Conservation (phyloP, 2,888 invertebrate genomes). For the Drosophila crucigera region DNA sequence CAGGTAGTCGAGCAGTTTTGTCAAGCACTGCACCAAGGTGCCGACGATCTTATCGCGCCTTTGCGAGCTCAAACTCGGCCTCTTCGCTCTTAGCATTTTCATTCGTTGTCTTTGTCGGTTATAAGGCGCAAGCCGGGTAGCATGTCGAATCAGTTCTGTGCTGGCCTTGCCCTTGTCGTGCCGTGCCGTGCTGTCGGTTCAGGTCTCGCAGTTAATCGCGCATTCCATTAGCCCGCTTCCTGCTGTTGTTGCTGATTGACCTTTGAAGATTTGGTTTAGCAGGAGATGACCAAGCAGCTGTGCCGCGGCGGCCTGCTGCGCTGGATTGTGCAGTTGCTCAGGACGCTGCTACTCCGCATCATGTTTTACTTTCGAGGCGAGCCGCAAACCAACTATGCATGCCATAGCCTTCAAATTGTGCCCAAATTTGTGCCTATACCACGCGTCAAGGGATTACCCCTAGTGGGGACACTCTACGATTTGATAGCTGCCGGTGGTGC, state of each 20-base stretch:
- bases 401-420: slow-evolving; percentile 61
- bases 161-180: slow-evolving; percentile 70
- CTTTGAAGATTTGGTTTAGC: slow-evolving; percentile 11
- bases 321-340: slow-evolving; percentile 65
- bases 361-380: slow-evolving; percentile 43
- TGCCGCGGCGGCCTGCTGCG: slow-evolving; percentile 47
- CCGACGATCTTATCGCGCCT: slow-evolving; percentile 50
- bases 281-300: slow-evolving; percentile 54
- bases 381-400: slow-evolving; percentile 15
- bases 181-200: slow-evolving; percentile 29
- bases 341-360: slow-evolving; percentile 53
- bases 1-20: slow-evolving; percentile 57
- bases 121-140: slow-evolving; percentile 62
- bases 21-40: slow-evolving; percentile 50
- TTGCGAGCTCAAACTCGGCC: slow-evolving; percentile 27
- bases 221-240: slow-evolving; percentile 10
- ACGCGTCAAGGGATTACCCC: slow-evolving; percentile 86
- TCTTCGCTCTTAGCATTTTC: slow-evolving; percentile 36
- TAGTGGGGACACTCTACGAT: slow-evolving; percentile 87
- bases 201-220: slow-evolving; percentile 25
- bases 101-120: slow-evolving; percentile 47
- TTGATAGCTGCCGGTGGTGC: slow-evolving; percentile 87
- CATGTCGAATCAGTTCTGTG: slow-evolving; percentile 69
- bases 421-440: slow-evolving; percentile 85
- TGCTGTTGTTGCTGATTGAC: slow-evolving; percentile 8